Percentiles rank a stretch among this genome's conserved stretches.
Conservation (phyloP, 2,888 invertebrate species). For the Cephus sareptanus region DNA sequence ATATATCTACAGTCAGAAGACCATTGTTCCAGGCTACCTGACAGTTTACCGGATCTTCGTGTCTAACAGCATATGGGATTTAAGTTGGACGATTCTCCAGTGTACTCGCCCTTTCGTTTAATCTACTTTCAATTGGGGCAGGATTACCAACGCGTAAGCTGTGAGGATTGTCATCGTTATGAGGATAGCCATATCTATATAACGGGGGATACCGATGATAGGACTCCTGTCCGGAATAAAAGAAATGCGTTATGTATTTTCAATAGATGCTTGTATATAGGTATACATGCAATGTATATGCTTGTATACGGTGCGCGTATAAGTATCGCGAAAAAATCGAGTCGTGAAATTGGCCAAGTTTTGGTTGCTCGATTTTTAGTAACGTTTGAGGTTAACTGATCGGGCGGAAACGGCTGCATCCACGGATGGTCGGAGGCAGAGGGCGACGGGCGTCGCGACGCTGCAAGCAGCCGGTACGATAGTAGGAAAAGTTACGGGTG, state of each 20-base stretch:
- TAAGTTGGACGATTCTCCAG: background rate
- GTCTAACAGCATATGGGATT: background rate
- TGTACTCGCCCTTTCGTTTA: background rate
- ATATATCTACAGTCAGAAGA: background rate
- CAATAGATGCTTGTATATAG: background rate
- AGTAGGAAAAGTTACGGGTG: conserved; percentile 20
- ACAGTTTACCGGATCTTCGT: background rate
- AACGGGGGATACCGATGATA: background rate
- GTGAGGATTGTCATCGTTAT: background rate
- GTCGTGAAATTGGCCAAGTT: background rate
- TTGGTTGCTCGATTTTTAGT: background rate
- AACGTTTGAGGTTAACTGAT: background rate
- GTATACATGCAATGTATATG: conserved; percentile 7
- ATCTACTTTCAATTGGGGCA: background rate
- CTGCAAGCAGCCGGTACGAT: conserved; percentile 2
- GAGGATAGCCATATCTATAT: background rate
- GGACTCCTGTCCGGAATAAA: background rate
- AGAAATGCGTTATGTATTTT: background rate
- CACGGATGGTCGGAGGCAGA: background rate
- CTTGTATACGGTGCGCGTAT: background rate
- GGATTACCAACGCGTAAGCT: background rate
- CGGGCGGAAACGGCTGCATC: background rate
- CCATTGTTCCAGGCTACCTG: background rate
- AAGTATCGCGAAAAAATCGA: background rate
- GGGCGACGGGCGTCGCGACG: background rate